Evolutionary conservation across 2,113 vertebrate genomes (phyloP), one percentile per base, ranked within the genome.

Genomic region (Lampris incognitus): DNA sequence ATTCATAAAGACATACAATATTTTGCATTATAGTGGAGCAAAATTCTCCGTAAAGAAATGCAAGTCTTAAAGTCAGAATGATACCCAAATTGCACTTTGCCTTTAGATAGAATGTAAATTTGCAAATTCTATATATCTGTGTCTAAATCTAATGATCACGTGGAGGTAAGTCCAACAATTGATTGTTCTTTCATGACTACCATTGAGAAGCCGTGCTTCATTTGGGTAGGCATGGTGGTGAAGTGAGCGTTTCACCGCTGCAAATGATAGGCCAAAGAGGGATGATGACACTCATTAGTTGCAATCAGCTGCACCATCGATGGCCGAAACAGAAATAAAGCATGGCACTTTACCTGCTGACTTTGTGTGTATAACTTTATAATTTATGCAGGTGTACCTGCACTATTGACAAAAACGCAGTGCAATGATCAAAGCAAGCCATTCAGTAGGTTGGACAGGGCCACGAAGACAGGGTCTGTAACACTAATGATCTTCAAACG

Each of bases 401-500:
- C 77, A 83, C 92, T 91, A 93, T 94, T 91, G 92, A 94, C 91
- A 94, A 90, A 94, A 91, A 90, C 79, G 85, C 82, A 79, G 86
- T 54, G 5, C 41, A 3, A 54, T 94, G 94, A 95, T 95, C 94
- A 95, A 94, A 95, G 94, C 73, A 1, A 81, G 74, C 72, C 78
- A 70, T 92, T 93, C 92, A 94, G 88, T 79, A 84, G 92, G 83
- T 87, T 87, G 92, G 92, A 92, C 93, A 90, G 92, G 89, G 92
- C 93, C 92, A 92, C 78, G 90, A 94, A 93, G 92, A 93, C 92
- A 84, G 89, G 92, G 83, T 91, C 93, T 94, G 93, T 94, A 93
- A 91, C 89, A 88, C 89, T 95, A 94, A 94, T 91, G 89, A 93
- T 93, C 92, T 94, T 95, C 94, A 94, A 95, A 94, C 91, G 79